phyloP scores from a whole-genome alignment of 2,888 invertebrate genomes.

The Drosophila rubida region DNA sequence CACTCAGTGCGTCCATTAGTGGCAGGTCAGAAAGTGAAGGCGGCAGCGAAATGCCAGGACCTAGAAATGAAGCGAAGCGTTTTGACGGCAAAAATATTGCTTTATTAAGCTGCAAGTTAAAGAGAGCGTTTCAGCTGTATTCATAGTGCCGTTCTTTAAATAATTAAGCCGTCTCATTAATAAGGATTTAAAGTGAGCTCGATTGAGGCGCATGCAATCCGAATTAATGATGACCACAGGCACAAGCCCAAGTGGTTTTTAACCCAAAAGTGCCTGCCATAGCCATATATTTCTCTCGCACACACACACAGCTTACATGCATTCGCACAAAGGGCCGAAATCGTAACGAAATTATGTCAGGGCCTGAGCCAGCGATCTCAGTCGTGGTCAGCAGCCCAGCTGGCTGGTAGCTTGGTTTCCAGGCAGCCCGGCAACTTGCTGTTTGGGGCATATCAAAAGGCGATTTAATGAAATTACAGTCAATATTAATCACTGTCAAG shows the following conservation, averaged over 20 bases:
- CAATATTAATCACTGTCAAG: slow-evolving; percentile 79
- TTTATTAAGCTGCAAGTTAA: neutral
- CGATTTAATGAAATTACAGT: slow-evolving; percentile 78
- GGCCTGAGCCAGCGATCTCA: slow-evolving; percentile 21
- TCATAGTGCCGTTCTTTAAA: neutral
- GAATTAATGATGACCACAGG: slow-evolving; percentile 52
- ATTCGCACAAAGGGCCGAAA: slow-evolving; percentile 29
- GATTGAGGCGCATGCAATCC: slow-evolving; percentile 32
- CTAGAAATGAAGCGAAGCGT: neutral
- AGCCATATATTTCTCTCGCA: slow-evolving; percentile 20
- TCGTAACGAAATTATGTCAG: slow-evolving; percentile 66
- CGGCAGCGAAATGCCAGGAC: neutral
- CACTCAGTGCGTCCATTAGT: slow-evolving; percentile 39
- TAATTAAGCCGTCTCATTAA: slow-evolving; percentile 49
- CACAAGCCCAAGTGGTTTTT: slow-evolving; percentile 43
- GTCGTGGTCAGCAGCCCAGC: slow-evolving; percentile 25
- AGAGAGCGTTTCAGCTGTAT: neutral
- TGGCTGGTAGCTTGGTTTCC: neutral
- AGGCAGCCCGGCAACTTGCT: slow-evolving; percentile 21
- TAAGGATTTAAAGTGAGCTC: slow-evolving; percentile 48
- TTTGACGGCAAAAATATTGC: neutral
- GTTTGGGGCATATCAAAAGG: slow-evolving; percentile 65
- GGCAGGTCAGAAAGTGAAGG: neutral
- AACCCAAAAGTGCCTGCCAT: slow-evolving; percentile 42
- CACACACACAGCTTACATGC: neutral